Conservation (phyloP, 2,797 vertebrate species). For the Leptoclinus maculatus region DNA sequence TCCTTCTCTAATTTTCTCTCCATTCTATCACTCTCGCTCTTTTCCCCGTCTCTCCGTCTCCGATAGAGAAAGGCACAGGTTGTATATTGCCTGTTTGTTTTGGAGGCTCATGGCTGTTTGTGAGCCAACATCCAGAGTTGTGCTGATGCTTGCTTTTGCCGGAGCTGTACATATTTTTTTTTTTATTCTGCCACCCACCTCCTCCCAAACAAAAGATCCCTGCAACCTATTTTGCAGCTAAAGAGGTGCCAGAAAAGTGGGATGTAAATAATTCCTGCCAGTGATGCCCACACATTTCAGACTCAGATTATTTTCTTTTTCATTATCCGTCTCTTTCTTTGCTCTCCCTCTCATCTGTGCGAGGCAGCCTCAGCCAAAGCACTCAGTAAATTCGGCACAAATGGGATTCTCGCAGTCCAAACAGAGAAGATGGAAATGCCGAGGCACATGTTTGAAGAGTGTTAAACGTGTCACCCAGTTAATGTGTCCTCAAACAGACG, state of each 20-base stretch:
- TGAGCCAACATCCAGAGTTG: constrained; percentile 26
- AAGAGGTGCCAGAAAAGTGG: constrained; percentile 41
- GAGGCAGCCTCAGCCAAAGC: constrained; percentile 60
- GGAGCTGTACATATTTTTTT: not conserved
- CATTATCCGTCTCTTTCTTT: constrained; percentile 50
- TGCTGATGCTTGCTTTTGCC: constrained; percentile 32
- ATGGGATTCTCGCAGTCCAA: constrained; percentile 72
- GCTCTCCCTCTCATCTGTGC: constrained; percentile 49
- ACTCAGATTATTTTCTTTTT: constrained; percentile 19
- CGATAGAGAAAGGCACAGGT: constrained; percentile 37
- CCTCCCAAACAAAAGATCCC: constrained; percentile 31
- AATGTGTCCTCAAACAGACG: constrained; percentile 67
- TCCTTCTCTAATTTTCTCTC: constrained; percentile 77
- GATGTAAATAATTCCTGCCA: constrained; percentile 47
- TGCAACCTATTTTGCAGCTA: constrained; percentile 39
- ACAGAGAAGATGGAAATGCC: constrained; percentile 68
- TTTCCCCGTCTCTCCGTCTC: constrained; percentile 39
- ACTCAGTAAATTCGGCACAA: constrained; percentile 74
- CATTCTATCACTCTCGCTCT: constrained; percentile 67
- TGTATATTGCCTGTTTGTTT: constrained; percentile 52
- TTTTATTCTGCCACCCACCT: constrained; percentile 1
- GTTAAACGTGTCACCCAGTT: constrained; percentile 64
- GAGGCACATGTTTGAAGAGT: constrained; percentile 62
- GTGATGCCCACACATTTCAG: constrained; percentile 44
- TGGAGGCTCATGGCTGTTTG: constrained; percentile 31